Evolutionary conservation across 2,888 invertebrate genomes (phyloP), one percentile per base, ranked within the genome.

Genomic region (Drosophila maculinotata): DNA sequence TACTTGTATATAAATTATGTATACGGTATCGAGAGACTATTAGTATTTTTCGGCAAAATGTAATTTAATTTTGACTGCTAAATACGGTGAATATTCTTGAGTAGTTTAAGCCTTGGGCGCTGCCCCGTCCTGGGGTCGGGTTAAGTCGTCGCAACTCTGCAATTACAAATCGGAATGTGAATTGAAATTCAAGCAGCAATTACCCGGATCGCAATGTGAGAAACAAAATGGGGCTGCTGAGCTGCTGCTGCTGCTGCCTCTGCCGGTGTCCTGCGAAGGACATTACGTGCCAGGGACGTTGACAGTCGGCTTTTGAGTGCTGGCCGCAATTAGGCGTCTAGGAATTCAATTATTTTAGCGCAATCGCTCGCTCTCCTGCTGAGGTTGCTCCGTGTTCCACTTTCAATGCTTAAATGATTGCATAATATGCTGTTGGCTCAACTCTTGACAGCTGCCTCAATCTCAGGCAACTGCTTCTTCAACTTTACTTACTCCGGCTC

Each of bases 131-230:
- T 48, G 28, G 41, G 45, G 41, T 53, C 38, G 70, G 70, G 70
- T 53, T 48, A 69, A 56, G 56, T 44, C 54, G 49, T 35, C 64
- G 57, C 58, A 49, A 23, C 48, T 59, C 48, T 33, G 70, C 72
- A 72, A 76, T 76, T 76, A 69, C 65, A 58, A 62, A 63, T 62
- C 67, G 58, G 69, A 66, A 69, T 79, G 72, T 72, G 86, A 82
- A 83, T 83, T 83, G 82, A 83, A 87, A 83, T 87, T 83, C 87
- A 84, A 83, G 83, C 78, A 86, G 83, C 87, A 88, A 84, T 84
- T 84, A 84, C 80, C 87, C 74, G 51, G 70, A 66, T 69, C 71
- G 76, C 72, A 76, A 76, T 72, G 62, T 44, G 49, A 60, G 68
- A 68, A 79, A 69, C 60, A 60, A 64, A 68, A 63, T 31, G 38